Percentiles rank a stretch among this genome's conserved stretches.
These are phyloP conservation scores for Dryocosmus kuriphilus DNA, from an alignment of 2,888 invertebrate genomes.

Conservation along the genomic window DNA sequence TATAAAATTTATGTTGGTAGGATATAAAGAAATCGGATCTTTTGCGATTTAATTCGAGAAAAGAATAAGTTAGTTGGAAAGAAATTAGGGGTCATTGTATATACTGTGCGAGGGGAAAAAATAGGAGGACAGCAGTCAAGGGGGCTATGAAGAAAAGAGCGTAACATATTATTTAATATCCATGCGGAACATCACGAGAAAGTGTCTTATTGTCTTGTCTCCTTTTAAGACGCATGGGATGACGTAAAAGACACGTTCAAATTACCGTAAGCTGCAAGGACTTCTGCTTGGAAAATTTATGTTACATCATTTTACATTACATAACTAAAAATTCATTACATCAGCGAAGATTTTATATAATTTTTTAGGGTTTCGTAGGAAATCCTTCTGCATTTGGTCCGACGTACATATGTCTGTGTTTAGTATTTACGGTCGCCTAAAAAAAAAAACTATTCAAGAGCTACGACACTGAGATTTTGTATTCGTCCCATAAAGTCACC, in stretches of 20 bases:
- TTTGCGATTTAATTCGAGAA: neutral
- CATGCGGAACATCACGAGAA: neutral
- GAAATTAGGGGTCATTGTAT: neutral
- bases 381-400: too few species aligned
- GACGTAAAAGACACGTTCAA: neutral
- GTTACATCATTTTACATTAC: neutral
- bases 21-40: slow-evolving; percentile 19
- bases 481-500: too few species aligned
- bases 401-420: too few species aligned
- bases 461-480: too few species aligned
- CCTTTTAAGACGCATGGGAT: neutral
- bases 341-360: too few species aligned
- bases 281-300: neutral
- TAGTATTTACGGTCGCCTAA: too few species aligned
- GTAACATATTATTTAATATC: neutral
- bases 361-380: too few species aligned
- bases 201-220: neutral
- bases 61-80: neutral
- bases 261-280: neutral
- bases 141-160: neutral
- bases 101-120: neutral
- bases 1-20: slow-evolving; percentile 1
- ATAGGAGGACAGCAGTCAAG: neutral
- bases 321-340: neutral
- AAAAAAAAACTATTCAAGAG: too few species aligned